Percentiles rank a stretch among this genome's conserved stretches.
Evolutionary conservation across 2,113 vertebrate genomes (phyloP).

Genomic region (Guaruba guarouba): DNA sequence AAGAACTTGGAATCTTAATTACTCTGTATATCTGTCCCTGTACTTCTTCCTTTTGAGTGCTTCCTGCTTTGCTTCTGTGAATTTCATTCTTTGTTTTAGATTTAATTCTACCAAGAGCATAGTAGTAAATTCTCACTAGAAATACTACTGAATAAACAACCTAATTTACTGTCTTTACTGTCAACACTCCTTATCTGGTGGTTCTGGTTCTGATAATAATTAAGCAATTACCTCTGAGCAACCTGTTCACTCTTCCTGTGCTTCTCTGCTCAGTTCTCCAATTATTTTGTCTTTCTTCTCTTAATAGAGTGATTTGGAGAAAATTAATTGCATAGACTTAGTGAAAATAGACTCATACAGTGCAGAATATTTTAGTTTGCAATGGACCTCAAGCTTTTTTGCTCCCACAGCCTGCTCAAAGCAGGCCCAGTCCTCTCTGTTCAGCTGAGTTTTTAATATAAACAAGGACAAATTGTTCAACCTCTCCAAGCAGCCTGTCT

Average conservation of each 20-base stretch:
- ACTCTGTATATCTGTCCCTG: background rate
- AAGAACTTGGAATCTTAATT: background rate
- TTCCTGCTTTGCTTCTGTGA: background rate
- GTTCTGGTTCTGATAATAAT: slow-evolving; percentile 33
- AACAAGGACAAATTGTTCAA: background rate
- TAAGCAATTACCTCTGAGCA: slow-evolving; percentile 20
- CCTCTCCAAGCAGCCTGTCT: background rate
- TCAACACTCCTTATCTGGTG: background rate
- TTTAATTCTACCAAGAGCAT: background rate
- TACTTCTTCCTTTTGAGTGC: background rate
- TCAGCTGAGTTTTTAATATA: background rate
- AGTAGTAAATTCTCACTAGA: background rate
- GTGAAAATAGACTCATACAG: background rate
- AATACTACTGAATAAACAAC: slow-evolving; percentile 9
- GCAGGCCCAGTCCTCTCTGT: background rate
- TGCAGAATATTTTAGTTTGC: background rate
- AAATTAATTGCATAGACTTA: background rate
- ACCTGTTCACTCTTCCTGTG: background rate
- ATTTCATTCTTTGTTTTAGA: background rate
- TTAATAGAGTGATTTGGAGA: slow-evolving; percentile 19
- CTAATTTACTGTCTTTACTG: background rate
- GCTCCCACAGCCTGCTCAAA: background rate
- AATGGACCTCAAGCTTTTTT: background rate
- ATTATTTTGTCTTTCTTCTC: slow-evolving; percentile 12
- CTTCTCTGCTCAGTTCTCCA: background rate